Base-by-base conservation (phyloP, 2,797 vertebrate species). In the Hydrophis major region DNA sequence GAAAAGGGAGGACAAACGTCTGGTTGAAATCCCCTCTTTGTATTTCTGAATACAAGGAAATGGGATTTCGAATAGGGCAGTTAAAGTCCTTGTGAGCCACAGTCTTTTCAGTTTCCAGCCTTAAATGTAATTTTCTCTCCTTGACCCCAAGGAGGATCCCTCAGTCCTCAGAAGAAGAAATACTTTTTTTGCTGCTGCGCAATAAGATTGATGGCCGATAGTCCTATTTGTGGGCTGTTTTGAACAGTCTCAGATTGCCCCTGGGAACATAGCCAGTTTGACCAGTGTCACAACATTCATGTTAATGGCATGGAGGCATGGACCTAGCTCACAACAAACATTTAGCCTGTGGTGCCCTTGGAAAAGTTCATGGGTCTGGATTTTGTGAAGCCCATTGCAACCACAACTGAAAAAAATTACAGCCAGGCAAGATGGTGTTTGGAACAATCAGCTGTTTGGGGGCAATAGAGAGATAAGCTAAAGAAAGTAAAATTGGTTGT, bases 151-250 rank as follows among this genome's bases (percentile, higher is more conserved):
- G 55, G 25, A 56, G n/a, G 69, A 10, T 50, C 18, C 10, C 2
- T 78, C 37, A 14, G 88, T 74, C 32, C 2, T 28, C 47, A 60
- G 20, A 50, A 22, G n/a, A 8, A 66, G 59, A 83, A 42, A 37
- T 10, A 55, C 22, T 11, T 28, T 56, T 61, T 83, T 7, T 37
- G 37, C 18, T 8, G 4, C 42, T 8, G 55, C 13, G 61, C 13
- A 0, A 0, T 0, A 53, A 50, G 0, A 50, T 6, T 0, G 20
- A 83, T 25, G n/a, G 27, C 42, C 14, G 16, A 3, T 28, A 4
- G 47, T 22, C 91, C 89, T 50, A 22, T 91, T 57, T 87, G 13
- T 37, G 42, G 53, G 22, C 66, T 92, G 63, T 74, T 93, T 5
- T 4, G 6, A 1, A 12, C 2, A 2, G 69, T 89, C 60, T 74